Evolutionary conservation across 2,888 invertebrate genomes (phyloP), one percentile per base, ranked within the genome.

Genomic region (Andricus curvator): DNA sequence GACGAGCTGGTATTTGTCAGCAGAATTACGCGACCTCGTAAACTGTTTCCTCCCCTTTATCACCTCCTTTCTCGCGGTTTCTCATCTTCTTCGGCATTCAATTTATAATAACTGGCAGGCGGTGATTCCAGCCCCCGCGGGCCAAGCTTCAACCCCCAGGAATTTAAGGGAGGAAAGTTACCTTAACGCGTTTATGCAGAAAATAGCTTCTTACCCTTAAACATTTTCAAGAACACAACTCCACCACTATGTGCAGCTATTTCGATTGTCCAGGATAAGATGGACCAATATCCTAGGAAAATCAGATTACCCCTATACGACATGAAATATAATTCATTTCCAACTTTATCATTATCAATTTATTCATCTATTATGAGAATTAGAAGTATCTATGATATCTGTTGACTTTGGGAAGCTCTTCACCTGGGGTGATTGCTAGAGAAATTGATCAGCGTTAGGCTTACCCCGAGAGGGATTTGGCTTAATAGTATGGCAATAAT

Each of bases 61-160:
- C 85, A 80, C 82, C 81, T 80, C 81, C 79, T 85, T 84, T 81
- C 84, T 81, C 84, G 82, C 85, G 86, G 83, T 87, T 88, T 88
- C 85, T 86, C 87, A 89, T 89, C 87, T 88, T 88, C 87, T 85
- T 85, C 85, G 86, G 87, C 86, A 89, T 88, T 87, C 86, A 87
- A 88, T 88, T 88, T 88, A 88, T 88, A 88, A 87, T 88, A 88
- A 88, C 87, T 86, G 86, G 86, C 88, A 87, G 86, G 84, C 86
- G 86, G 88, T 86, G 88, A 87, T 87, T 88, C 84, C 84, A 82
- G 78, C 79, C 78, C 82, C 83, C 60, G 44, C 78, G 51, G 77
- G 82, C 83, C 60, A 37, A 77, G 60, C 76, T 65, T 74, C 81
- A 81, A 77, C 78, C 80, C 80, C 74, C 82, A 81, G 81, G 86